These are phyloP conservation scores for Ochropleura plecta DNA, from an alignment of 2,888 invertebrate species.

Conservation along the genomic window DNA sequence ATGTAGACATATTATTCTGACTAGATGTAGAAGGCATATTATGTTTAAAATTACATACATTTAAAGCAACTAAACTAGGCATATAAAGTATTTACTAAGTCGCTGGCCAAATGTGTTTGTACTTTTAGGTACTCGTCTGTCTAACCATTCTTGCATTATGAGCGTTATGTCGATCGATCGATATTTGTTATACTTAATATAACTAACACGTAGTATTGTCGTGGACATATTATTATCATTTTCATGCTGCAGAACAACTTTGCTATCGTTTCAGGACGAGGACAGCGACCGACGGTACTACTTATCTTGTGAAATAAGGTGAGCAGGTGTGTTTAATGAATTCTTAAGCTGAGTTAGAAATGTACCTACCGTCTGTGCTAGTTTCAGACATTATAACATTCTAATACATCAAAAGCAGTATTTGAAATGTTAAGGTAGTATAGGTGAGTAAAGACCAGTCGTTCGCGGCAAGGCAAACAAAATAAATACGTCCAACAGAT, in stretches of 20 bases:
- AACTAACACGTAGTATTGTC: no score
- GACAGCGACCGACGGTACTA: constrained; percentile 6
- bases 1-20: neutral
- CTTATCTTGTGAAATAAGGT: constrained; percentile 27
- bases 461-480: neutral
- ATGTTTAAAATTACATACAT: no score
- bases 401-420: no score
- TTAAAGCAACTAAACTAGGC: no score
- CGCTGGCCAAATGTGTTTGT: no score
- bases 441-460: neutral
- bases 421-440: no score
- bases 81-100: no score
- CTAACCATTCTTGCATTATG: neutral
- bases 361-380: neutral
- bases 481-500: no score
- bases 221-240: neutral
- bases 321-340: neutral
- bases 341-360: neutral
- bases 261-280: constrained; percentile 11
- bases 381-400: no score
- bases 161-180: no score
- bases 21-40: neutral
- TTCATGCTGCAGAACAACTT: neutral
- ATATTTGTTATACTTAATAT: neutral
- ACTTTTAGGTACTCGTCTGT: no score